Evolutionary conservation across 2,888 invertebrate genomes (phyloP).

Genomic region (Andrena praecox): DNA sequence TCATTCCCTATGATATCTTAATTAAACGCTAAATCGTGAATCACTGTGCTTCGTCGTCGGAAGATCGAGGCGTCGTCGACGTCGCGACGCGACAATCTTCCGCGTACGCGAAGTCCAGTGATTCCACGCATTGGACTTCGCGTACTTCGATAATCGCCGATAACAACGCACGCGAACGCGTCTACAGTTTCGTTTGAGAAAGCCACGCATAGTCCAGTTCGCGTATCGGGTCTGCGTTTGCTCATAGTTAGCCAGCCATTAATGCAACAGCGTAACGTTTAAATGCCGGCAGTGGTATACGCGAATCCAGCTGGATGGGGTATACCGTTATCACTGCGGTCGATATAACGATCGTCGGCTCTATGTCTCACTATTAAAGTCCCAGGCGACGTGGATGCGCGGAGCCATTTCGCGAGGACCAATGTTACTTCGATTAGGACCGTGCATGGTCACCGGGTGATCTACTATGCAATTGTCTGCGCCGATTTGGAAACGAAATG

Average conservation of each 20-base stretch:
- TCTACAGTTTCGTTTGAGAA: neutral
- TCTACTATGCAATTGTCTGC: neutral
- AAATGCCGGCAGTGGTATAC: constrained; percentile 24
- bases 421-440: constrained; percentile 4
- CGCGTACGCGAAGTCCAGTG: neutral
- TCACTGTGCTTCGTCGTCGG: neutral
- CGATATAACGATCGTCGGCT: constrained; percentile 12
- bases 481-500: neutral
- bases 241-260: constrained; percentile 24
- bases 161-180: neutral
- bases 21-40: constrained; percentile 32
- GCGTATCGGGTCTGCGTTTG: constrained; percentile 6
- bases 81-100: constrained; percentile 27
- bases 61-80: constrained; percentile 3
- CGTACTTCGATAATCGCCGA: neutral
- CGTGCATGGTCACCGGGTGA: neutral
- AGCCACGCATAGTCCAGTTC: neutral
- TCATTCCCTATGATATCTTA: neutral
- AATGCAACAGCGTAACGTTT: constrained; percentile 17
- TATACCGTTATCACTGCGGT: constrained; percentile 48
- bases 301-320: constrained; percentile 7
- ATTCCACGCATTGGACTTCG: neutral
- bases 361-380: constrained; percentile 15
- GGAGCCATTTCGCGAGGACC: neutral
- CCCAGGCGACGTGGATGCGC: neutral